Percentiles rank a stretch among this genome's conserved stretches.
These are phyloP conservation scores for Aricia artaxerxes DNA, from an alignment of 2,888 invertebrate species.

Conservation along the genomic window DNA sequence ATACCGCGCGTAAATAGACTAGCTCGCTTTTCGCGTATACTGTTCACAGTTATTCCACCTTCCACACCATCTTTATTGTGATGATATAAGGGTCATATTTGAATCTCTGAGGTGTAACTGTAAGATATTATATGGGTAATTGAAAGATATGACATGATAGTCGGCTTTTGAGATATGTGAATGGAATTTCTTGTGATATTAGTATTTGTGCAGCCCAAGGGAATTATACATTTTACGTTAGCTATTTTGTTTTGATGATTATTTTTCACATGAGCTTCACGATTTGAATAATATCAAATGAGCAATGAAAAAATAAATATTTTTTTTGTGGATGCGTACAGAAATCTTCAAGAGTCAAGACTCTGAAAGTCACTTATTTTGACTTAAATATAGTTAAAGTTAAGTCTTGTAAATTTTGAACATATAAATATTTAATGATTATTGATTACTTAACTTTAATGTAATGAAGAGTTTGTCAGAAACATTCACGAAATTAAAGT, in stretches of 20 bases:
- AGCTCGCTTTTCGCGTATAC: constrained; percentile 5
- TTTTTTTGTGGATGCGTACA: too few species aligned
- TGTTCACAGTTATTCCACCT: neutral
- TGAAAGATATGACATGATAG: neutral
- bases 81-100: neutral
- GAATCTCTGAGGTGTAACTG: neutral
- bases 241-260: too few species aligned
- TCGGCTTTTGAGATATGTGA: neutral
- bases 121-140: neutral
- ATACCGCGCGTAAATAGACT: constrained; percentile 36
- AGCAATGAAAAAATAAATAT: too few species aligned
- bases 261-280: neutral
- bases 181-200: neutral
- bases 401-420: too few species aligned
- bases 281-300: neutral
- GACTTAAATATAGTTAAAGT: too few species aligned
- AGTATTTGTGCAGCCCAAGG: neutral
- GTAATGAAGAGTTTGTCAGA: too few species aligned
- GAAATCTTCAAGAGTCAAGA: too few species aligned
- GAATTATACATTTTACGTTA: too few species aligned
- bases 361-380: too few species aligned
- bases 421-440: too few species aligned
- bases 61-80: neutral
- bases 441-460: too few species aligned
- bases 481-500: too few species aligned